phyloP scores from a whole-genome alignment of 1,140 invertebrate genomes.

The Platyscapa corneri region DNA sequence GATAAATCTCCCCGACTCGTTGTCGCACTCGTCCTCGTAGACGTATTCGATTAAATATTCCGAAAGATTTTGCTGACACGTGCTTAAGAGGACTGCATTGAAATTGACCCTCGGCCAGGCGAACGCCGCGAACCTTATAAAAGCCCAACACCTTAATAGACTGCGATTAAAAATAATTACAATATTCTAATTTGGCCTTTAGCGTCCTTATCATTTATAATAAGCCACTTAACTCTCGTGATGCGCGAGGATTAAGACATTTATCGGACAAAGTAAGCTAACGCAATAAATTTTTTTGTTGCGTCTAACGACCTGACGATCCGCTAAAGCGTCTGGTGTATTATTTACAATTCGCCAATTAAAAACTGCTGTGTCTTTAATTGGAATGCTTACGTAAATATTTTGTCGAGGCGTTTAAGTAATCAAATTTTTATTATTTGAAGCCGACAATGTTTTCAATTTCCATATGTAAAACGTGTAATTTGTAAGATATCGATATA shows the following conservation, averaged over 20 bases:
- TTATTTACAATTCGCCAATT: not conserved
- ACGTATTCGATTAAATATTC: not conserved
- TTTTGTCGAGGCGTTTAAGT: too few relatives aligned
- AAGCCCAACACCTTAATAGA: not conserved
- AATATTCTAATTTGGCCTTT: slow-evolving; percentile 12
- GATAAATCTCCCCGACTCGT: slow-evolving; percentile 12
- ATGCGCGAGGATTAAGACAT: not conserved
- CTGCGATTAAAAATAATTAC: slow-evolving; percentile 16
- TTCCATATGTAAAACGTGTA: too few relatives aligned
- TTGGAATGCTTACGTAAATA: too few relatives aligned
- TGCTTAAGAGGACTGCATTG: not conserved
- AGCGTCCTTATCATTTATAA: not conserved
- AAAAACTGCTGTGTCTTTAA: too few relatives aligned
- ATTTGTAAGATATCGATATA: too few relatives aligned
- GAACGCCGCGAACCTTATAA: not conserved
- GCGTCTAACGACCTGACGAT: not conserved
- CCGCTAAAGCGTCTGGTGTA: not conserved
- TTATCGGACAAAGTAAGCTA: not conserved
- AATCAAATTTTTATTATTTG: too few relatives aligned
- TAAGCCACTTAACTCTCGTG: not conserved
- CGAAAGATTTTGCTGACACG: not conserved
- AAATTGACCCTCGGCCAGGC: not conserved
- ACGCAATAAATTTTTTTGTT: not conserved
- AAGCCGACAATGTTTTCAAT: too few relatives aligned
- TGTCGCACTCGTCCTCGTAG: not conserved